These are phyloP conservation scores for Pseudorectes ferrugineus DNA, from an alignment of 2,113 vertebrate genomes.

Conservation along the genomic window DNA sequence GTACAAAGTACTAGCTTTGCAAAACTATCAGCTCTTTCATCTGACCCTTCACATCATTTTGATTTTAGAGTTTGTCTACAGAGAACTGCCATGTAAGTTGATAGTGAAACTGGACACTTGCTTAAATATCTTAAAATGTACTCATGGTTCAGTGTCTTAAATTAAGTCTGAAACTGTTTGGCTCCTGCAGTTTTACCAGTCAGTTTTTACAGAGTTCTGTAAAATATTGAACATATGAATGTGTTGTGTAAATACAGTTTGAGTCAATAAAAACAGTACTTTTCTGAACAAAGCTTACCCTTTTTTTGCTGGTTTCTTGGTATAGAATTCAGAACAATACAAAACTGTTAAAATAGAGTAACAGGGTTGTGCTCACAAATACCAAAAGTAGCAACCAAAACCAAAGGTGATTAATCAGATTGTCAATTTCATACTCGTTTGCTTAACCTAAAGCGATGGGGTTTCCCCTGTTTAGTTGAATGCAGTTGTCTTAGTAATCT, in stretches of 20 bases:
- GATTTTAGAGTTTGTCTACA: not conserved
- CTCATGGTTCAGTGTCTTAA: conserved; percentile 54
- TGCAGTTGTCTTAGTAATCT: not conserved
- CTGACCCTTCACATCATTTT: not conserved
- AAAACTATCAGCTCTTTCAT: not conserved
- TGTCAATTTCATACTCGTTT: not conserved
- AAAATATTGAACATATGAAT: conserved; percentile 74
- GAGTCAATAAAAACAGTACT: conserved; percentile 71
- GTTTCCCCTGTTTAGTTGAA: not conserved
- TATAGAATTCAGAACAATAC: not conserved
- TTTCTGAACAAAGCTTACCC: conserved; percentile 19
- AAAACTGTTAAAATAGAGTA: not conserved
- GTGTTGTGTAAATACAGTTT: conserved; percentile 79
- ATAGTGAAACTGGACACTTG: conserved; percentile 34
- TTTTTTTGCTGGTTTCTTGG: not conserved
- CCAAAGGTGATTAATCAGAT: not conserved
- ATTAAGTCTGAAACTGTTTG: conserved; percentile 38
- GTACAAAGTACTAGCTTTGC: not conserved
- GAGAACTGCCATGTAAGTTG: not conserved
- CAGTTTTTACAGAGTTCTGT: conserved; percentile 71
- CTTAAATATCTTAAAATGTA: conserved; percentile 35
- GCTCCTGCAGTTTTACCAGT: conserved; percentile 69
- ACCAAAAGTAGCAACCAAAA: not conserved
- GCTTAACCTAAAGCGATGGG: not conserved
- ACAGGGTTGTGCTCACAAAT: not conserved